Evolutionary conservation across 2,888 invertebrate genomes (phyloP), one percentile per base, ranked within the genome.

Genomic region (Alentia gelatinosa): DNA sequence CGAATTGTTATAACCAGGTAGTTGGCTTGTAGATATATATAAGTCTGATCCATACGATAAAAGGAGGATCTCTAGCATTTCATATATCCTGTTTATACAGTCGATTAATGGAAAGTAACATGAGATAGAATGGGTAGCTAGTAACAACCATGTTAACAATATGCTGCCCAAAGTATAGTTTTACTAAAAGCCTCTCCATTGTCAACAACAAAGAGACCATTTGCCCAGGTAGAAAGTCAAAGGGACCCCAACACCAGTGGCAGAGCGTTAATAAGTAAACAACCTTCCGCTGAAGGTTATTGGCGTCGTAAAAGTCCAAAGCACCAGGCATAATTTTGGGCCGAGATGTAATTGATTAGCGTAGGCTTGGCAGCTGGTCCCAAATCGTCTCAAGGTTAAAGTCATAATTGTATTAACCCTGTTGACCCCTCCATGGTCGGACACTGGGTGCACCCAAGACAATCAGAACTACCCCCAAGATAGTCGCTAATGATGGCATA

Each of bases 401-500:
- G 12, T 47, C 42, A 42, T 86, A 86, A 86, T 86, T 86, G 86
- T 19, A 86, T 86, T 86, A 86, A 50, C 50, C 86, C 86, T 0
- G 30, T 30, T 47, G 47, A 42, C 86, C 86, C 33, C 15, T 19
- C 33, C 86, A 23, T 37, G 79, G 79, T 79, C 79, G 79, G 79
- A 19, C 79, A 19, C 37, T 15, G 79, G 79, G 37, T 15, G 79
- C 30, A 68, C 37, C 79, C 39, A 39, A 23, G 79, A 79, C 79
- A 79, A 79, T 79, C 39, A 79, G 39, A 79, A 79, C 15, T 5
- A 39, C 19, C 79, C 79, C 39, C 79, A 39, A 39, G 79, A 79
- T 39, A n/a, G 79, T 37, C 39, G 39, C 79, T 79, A 79, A 79
- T 79, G 79, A 37, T 37, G 3, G 15, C 5, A 15, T 4, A 39